Base-by-base conservation (phyloP, 2,113 vertebrate species). In the Nymphicus hollandicus region DNA sequence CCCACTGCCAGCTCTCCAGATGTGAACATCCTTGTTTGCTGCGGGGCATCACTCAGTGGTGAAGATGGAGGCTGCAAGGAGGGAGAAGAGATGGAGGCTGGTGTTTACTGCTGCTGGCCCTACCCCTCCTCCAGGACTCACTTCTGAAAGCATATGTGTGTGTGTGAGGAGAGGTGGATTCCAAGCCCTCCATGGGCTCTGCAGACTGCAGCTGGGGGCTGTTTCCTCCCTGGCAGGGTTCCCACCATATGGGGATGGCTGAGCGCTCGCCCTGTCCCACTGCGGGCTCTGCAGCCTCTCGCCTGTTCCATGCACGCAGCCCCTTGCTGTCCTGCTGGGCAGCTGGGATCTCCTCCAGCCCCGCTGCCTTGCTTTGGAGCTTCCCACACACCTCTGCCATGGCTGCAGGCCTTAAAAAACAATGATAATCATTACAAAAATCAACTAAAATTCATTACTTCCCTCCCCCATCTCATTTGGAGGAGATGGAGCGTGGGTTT, bases 1-100 rank as follows among this genome's bases (percentile, higher is more conserved):
- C 19, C 52, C 1, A 0, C 73, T 6, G 9, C 44, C 41, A 8
- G 28, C 73, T 82, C 61, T 52, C 63, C 65, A 87, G 55, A 17
- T 18, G 17, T 20, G 47, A 91, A 8, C 56, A 31, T 60, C 65
- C 29, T 53, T 46, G 12, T 55, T n/a, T 9, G 11, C 29, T 2
- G 0, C 0, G 1, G 39, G 44, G 46, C 37, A 22, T 22, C 39
- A 13, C 37, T 52, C 1, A 1, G 13, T 58, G 47, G 5, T 53
- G 46, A 60, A 89, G 73, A 31, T 41, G 22, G 52, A 85, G n/a
- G 60, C 49, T 76, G 29, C 44, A 31, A 49, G 39, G 69, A 86
- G 33, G 18, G 50, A 86, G 35, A 33, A n/a, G 39, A 49, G 11
- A 0, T 10, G 43, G 33, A 63, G 47, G 37, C 7, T 52, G 55